Evolutionary conservation across 2,113 vertebrate genomes (phyloP).

Genomic region (Neodontobutis hainanensis): DNA sequence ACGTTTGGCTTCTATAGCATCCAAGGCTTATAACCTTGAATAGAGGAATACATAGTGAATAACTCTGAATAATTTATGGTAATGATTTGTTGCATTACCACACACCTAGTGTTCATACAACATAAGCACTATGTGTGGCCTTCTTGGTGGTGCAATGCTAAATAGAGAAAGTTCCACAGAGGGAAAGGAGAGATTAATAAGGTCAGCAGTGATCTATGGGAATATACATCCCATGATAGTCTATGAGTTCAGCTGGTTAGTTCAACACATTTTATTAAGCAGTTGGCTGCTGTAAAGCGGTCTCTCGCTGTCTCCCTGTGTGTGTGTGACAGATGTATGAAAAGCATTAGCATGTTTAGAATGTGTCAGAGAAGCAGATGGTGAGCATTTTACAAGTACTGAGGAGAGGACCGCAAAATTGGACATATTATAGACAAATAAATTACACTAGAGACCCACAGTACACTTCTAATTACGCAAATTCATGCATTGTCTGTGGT

Average conservation of each 20-base stretch:
- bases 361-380: constrained; percentile 4
- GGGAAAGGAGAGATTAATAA: constrained; percentile 2
- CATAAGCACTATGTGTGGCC: constrained; percentile 38
- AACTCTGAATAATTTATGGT: constrained; percentile 57
- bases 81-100: constrained; percentile 52
- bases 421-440: neutral
- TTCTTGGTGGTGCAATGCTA: neutral
- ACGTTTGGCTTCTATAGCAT: constrained; percentile 26
- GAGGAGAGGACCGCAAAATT: neutral
- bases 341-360: neutral
- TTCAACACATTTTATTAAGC: constrained; percentile 1
- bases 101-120: constrained; percentile 33
- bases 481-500: neutral
- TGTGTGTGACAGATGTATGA: neutral
- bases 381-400: neutral
- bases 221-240: neutral
- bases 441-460: neutral
- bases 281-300: no score
- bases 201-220: constrained; percentile 11
- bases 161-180: constrained; percentile 12
- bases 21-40: constrained; percentile 45
- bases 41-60: constrained; percentile 36
- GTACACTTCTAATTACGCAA: neutral
- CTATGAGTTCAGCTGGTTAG: constrained; percentile 1
- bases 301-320: neutral